Conservation (phyloP, 2,888 invertebrate genomes). For the Conistra vaccinii region DNA sequence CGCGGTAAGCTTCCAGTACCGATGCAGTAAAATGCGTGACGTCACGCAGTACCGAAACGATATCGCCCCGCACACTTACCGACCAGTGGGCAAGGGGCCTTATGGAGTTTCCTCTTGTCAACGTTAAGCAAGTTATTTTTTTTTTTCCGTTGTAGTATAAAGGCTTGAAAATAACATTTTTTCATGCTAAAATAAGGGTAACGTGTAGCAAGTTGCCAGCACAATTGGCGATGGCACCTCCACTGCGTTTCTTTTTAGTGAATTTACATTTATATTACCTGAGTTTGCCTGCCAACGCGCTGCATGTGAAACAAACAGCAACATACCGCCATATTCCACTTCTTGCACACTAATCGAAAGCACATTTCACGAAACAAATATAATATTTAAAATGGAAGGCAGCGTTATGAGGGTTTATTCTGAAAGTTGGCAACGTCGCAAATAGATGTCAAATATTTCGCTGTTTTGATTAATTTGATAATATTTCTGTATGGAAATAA, state of each 20-base stretch:
- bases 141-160: background rate
- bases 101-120: background rate
- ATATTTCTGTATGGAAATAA: too few species aligned
- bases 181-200: constrained; percentile 18
- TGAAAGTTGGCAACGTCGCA: too few species aligned
- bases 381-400: constrained; percentile 13
- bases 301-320: constrained; percentile 72
- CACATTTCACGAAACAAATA: constrained; percentile 44
- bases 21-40: too few species aligned
- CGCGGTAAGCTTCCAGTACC: too few species aligned
- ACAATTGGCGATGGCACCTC: constrained; percentile 57
- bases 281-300: constrained; percentile 72
- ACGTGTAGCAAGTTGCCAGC: constrained; percentile 45
- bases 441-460: too few species aligned
- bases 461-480: too few species aligned
- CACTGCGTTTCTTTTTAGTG: constrained; percentile 74
- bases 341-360: constrained; percentile 74
- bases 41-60: too few species aligned
- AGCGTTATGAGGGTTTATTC: too few species aligned
- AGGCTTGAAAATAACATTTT: background rate
- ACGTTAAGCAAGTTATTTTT: background rate
- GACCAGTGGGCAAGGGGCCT: too few species aligned
- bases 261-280: constrained; percentile 85
- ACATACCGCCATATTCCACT: constrained; percentile 71
- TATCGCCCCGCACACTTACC: too few species aligned